phyloP scores from a whole-genome alignment of 2,888 invertebrate species.

The Trypoxylon attenuatum region DNA sequence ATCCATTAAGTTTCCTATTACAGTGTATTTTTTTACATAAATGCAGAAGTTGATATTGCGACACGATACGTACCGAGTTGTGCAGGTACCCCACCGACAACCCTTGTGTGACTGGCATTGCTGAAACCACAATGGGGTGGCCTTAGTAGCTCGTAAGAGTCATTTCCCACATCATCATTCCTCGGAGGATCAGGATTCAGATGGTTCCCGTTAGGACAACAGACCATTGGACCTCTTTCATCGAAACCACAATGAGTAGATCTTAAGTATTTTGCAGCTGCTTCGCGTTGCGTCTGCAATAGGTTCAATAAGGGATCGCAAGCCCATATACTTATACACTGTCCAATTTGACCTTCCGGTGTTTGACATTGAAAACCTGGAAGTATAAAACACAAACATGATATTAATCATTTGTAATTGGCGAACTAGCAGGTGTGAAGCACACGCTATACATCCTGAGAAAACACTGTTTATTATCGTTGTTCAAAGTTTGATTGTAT shows the following conservation, averaged over 20 bases:
- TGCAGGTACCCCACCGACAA: constrained; percentile 85
- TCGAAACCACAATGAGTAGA: constrained; percentile 83
- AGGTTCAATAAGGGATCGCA: constrained; percentile 77
- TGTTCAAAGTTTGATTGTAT: no score
- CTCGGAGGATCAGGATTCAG: background rate
- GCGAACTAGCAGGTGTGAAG: background rate
- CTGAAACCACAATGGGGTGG: constrained; percentile 79
- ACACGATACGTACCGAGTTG: constrained; percentile 77
- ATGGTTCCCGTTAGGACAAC: constrained; percentile 73
- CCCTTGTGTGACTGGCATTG: constrained; percentile 77
- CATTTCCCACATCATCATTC: background rate
- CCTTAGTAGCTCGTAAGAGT: constrained; percentile 51
- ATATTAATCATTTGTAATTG: background rate
- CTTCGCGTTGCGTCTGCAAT: constrained; percentile 73
- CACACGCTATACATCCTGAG: background rate
- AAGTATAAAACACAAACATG: background rate
- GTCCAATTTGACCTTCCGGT: constrained; percentile 75
- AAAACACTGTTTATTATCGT: background rate
- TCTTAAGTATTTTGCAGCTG: constrained; percentile 77
- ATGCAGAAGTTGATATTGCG: background rate
- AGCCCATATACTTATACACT: constrained; percentile 76
- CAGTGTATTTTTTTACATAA: background rate
- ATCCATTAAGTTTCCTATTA: background rate
- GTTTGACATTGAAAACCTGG: constrained; percentile 73
- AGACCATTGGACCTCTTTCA: constrained; percentile 81